These are phyloP conservation scores for Pempheris klunzingeri DNA, from an alignment of 2,797 vertebrate genomes.

Conservation along the genomic window DNA sequence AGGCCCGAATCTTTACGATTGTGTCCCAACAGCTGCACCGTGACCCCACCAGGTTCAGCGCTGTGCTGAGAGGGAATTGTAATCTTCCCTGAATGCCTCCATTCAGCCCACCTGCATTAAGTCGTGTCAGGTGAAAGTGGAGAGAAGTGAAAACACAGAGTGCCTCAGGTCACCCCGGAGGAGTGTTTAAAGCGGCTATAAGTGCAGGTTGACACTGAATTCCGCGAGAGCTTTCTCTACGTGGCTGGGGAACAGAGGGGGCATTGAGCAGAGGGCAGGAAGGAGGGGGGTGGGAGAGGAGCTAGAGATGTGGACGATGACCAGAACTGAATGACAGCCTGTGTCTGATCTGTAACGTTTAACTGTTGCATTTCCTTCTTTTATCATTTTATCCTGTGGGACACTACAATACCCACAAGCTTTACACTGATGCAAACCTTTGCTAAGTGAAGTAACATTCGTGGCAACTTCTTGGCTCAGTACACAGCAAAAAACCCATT, in stretches of 20 bases:
- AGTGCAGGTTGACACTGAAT: constrained; percentile 73
- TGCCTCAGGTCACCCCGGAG: constrained; percentile 58
- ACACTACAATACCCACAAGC: neutral
- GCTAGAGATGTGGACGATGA: constrained; percentile 36
- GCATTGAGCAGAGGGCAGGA: constrained; percentile 66
- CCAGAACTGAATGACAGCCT: constrained; percentile 11
- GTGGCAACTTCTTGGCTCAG: neutral
- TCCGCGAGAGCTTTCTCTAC: constrained; percentile 71
- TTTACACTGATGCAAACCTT: neutral
- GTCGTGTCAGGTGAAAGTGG: constrained; percentile 75
- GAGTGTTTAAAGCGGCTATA: constrained; percentile 57
- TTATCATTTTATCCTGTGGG: neutral
- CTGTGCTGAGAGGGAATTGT: constrained; percentile 30
- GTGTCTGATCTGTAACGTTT: neutral
- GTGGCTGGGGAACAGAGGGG: constrained; percentile 70
- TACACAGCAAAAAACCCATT: too few species aligned
- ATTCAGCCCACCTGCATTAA: constrained; percentile 61
- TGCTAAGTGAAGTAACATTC: neutral
- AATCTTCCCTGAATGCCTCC: constrained; percentile 63
- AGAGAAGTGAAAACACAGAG: constrained; percentile 63
- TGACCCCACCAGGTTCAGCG: constrained; percentile 28
- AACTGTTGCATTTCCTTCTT: neutral
- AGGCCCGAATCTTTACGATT: constrained; percentile 4
- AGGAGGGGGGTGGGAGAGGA: neutral
- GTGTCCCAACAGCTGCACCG: constrained; percentile 10